These are phyloP conservation scores for Brachypterus glaber DNA, from an alignment of 2,888 invertebrate species.

Conservation along the genomic window DNA sequence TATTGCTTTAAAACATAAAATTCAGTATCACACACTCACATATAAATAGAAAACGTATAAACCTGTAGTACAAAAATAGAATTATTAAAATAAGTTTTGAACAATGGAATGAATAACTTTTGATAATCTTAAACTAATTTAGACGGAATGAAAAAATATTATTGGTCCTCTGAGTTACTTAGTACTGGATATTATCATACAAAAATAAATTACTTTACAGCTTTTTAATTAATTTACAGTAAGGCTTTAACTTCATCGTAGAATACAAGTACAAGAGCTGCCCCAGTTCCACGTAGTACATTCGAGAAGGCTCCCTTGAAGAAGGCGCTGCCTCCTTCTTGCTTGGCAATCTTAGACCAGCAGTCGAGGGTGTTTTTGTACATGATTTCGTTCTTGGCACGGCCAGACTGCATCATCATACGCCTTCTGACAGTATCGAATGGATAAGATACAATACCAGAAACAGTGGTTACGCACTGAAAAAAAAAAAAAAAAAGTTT, in stretches of 20 bases:
- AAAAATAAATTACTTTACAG: no score
- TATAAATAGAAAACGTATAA: no score
- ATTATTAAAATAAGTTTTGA: no score
- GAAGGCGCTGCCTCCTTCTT: conserved; percentile 56
- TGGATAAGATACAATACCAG: conserved; percentile 65
- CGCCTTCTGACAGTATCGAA: conserved; percentile 60
- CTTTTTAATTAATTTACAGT: background rate
- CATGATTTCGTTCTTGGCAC: conserved; percentile 48
- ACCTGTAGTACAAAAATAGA: no score
- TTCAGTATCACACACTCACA: no score
- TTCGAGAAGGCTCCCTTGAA: conserved; percentile 61
- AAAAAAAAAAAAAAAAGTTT: background rate
- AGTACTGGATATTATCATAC: no score
- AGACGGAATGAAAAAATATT: no score
- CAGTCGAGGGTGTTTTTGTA: conserved; percentile 64
- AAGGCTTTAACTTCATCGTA: background rate
- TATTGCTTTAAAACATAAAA: no score
- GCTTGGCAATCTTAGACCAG: conserved; percentile 51
- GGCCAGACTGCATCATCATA: conserved; percentile 74
- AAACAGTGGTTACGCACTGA: conserved; percentile 52
- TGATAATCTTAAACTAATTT: no score
- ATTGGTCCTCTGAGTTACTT: no score
- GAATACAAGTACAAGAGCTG: conserved; percentile 50
- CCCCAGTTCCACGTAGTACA: conserved; percentile 51
- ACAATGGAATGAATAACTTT: no score